Base-by-base conservation (phyloP, 1,140 invertebrate species). In the Drosophila ficusphila region DNA sequence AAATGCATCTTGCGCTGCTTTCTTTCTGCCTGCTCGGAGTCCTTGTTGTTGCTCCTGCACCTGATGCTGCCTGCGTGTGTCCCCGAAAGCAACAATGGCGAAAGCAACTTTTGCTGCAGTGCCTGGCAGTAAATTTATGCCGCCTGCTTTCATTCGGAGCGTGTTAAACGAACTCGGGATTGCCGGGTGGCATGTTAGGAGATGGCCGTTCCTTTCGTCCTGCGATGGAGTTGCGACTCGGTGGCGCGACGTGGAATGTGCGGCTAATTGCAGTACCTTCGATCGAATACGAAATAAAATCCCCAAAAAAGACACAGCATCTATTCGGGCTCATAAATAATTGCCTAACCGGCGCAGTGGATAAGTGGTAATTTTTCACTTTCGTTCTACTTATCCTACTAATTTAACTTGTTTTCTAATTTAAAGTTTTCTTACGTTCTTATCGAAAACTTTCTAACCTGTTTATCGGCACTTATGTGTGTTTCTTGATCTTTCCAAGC, bases 1-100 rank as follows among this genome's bases (percentile, higher is more conserved):
- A 85, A 85, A 89, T 89, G 85, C 79, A 79, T 81, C 81, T 75
- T 79, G 70, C 75, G 60, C 81, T 76, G 76, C 76, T 86, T 86
- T 79, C 76, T 79, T 86, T 79, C 38, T 72, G 52, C 34, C 51
- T 34, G 23, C 29, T 25, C 23, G 18, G 36, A 64, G 27, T 53
- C 64, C 68, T 56, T 60, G 57, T 61, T 65, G 27, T 27, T 29
- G 38, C 9, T 6, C n/a, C 71, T 47, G 68, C 81, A 85, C 81
- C 81, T 86, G 81, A 79, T 86, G 81, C 79, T 23, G 53, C 48
- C 70, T 51, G 29, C 62, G 16, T 49, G 54, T 48, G 49, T 41
- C 16, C 54, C 54, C 52, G n/a, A 33, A 8, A 34, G 54, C 56
- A 61, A 42, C 61, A 53, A 39, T 27, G 12, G 44, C 46, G 53